Evolutionary conservation across 2,888 invertebrate genomes (phyloP).

Genomic region (Rhorus exstirpatorius): DNA sequence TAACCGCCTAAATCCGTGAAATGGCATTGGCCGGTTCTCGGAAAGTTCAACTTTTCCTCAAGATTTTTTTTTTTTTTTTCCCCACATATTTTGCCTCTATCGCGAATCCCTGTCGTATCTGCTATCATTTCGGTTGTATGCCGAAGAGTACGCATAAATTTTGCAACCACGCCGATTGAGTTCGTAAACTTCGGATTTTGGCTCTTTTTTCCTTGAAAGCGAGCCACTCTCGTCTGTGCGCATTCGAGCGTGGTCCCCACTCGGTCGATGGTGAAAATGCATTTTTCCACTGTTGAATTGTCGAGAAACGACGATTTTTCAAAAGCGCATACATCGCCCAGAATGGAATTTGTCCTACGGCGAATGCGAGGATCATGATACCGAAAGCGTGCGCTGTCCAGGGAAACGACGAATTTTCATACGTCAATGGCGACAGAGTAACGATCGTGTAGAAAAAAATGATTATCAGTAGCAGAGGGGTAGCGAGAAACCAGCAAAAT

Average conservation of each 20-base stretch:
- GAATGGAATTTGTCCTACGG: constrained; percentile 86
- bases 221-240: constrained; percentile 63
- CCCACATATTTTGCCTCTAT: background rate
- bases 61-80: background rate
- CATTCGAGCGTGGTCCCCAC: constrained; percentile 67
- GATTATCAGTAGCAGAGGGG: constrained; percentile 89
- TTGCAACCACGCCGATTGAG: constrained; percentile 70
- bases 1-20: no score
- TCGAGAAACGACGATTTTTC: constrained; percentile 72
- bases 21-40: no score
- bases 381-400: constrained; percentile 87
- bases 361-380: constrained; percentile 86
- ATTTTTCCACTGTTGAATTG: constrained; percentile 64
- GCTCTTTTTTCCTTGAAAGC: constrained; percentile 70
- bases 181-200: constrained; percentile 73
- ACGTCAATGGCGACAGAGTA: constrained; percentile 88
- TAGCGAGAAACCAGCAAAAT: constrained; percentile 92
- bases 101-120: no score
- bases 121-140: constrained; percentile 24
- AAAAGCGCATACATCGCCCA: constrained; percentile 86
- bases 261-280: constrained; percentile 66
- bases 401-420: constrained; percentile 88
- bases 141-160: constrained; percentile 70
- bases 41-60: no score
- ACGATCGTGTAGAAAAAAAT: constrained; percentile 91